Evolutionary conservation across 2,797 vertebrate genomes (phyloP).

Genomic region (Pterois miles): DNA sequence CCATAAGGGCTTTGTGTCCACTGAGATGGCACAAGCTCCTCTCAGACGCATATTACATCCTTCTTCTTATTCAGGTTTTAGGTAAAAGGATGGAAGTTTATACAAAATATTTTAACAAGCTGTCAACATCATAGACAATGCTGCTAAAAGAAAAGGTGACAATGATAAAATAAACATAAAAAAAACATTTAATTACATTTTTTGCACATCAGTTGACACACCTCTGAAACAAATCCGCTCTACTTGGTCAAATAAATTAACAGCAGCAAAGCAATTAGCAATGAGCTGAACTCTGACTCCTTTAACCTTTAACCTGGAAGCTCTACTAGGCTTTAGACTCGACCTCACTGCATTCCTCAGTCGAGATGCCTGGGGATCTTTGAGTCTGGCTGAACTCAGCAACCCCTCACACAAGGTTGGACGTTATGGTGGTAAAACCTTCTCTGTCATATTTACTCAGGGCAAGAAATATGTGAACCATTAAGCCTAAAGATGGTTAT

Average conservation of each 20-base stretch:
- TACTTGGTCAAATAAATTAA: background rate
- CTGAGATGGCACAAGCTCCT: background rate
- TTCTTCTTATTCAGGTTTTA: background rate
- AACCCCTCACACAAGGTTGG: background rate
- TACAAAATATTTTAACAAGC: background rate
- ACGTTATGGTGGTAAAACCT: constrained; percentile 19
- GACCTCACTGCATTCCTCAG: constrained; percentile 49
- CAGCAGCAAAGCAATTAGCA: background rate
- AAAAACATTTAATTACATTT: too few relatives aligned
- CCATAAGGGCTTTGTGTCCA: too few relatives aligned
- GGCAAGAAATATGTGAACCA: constrained; percentile 22
- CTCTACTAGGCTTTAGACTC: background rate
- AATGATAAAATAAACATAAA: too few relatives aligned
- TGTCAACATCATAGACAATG: background rate
- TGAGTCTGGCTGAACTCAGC: constrained; percentile 52
- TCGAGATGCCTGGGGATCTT: constrained; percentile 13
- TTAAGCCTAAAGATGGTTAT: background rate
- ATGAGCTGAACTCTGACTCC: background rate
- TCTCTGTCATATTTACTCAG: constrained; percentile 22
- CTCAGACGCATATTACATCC: background rate
- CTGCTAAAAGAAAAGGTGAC: background rate
- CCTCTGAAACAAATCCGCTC: background rate
- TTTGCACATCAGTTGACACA: background rate
- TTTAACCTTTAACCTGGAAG: constrained; percentile 26
- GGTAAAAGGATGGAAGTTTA: too few relatives aligned